These are phyloP conservation scores for Monochamus saltuarius DNA, from an alignment of 1,140 invertebrate species.

Conservation along the genomic window DNA sequence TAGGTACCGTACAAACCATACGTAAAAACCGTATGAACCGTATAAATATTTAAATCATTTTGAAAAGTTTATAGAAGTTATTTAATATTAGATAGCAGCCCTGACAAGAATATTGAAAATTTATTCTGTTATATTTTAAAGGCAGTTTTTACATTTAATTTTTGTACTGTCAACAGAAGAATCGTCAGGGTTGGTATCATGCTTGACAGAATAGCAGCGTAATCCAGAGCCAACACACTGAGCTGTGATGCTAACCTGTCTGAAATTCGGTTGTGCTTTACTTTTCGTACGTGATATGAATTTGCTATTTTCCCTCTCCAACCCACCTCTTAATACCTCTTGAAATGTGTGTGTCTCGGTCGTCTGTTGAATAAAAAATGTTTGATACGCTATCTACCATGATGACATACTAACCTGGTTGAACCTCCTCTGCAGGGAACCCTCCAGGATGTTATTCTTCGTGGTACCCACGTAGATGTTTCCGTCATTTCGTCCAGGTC, in stretches of 20 bases:
- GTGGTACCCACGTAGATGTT: slow-evolving; percentile 92
- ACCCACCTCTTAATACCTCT: slow-evolving; percentile 25
- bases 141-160: no score
- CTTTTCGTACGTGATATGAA: slow-evolving; percentile 15
- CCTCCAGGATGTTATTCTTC: slow-evolving; percentile 89
- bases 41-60: no score
- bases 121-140: no score
- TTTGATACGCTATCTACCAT: no score
- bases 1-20: no score
- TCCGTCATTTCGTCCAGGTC: slow-evolving; percentile 80
- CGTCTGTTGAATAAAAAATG: slow-evolving; percentile 10
- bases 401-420: slow-evolving; percentile 65
- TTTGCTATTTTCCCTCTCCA: slow-evolving; percentile 22
- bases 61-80: no score
- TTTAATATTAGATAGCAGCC: no score
- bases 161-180: no score
- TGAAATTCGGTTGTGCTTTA: slow-evolving; percentile 18
- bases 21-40: no score
- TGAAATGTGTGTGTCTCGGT: slow-evolving; percentile 12
- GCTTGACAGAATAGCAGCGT: no score
- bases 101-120: no score
- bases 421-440: slow-evolving; percentile 85
- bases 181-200: no score
- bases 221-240: neutral
- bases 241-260: slow-evolving; percentile 14